Conservation (phyloP, 2,113 vertebrate species). For the Martes martes region DNA sequence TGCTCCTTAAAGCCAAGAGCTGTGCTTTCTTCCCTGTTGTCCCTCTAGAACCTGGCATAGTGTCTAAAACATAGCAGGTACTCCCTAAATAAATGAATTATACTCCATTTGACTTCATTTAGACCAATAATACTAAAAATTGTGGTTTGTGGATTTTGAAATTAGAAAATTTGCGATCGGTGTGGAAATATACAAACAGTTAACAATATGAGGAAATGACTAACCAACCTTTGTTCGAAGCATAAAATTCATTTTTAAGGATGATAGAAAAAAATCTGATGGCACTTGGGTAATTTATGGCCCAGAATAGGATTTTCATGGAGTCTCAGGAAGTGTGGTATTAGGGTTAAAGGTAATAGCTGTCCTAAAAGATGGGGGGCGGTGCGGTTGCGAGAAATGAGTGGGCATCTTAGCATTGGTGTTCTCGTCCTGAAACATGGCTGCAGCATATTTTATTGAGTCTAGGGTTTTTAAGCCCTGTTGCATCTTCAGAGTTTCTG, state of each 20-base stretch:
- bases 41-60: background rate
- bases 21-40: background rate
- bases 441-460: background rate
- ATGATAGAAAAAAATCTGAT: background rate
- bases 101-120: background rate
- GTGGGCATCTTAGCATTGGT: background rate
- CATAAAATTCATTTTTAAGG: slow-evolving; percentile 35
- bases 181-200: background rate
- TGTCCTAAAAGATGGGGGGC: background rate
- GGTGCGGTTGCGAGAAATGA: background rate
- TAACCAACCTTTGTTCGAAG: background rate
- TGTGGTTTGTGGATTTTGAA: background rate
- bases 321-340: background rate
- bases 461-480: background rate
- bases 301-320: background rate
- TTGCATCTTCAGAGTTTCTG: background rate
- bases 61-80: background rate
- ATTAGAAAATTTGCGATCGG: background rate
- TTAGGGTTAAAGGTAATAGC: background rate
- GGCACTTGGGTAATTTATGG: background rate
- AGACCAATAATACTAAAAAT: background rate
- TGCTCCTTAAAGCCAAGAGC: background rate
- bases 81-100: background rate
- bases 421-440: background rate
- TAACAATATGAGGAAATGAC: background rate